Conservation (phyloP, 2,888 invertebrate species). For the Clivina fossor region DNA sequence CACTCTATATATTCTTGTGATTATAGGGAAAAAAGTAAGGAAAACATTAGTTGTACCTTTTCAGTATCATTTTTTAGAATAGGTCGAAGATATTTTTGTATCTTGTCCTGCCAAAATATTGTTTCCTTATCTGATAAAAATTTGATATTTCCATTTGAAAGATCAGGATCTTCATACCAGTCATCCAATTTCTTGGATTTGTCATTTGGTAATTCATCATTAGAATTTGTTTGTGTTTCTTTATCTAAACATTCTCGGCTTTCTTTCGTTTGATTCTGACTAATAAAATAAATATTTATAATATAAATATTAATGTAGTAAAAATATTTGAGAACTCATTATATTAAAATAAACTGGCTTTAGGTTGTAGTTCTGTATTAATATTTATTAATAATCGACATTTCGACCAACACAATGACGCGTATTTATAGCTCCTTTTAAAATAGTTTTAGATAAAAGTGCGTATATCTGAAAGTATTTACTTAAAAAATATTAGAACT, state of each 20-base stretch:
- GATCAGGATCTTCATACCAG: slow-evolving; percentile 89
- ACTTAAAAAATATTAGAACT: no score
- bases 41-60: slow-evolving; percentile 69
- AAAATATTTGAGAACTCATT: no score
- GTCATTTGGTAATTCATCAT: slow-evolving; percentile 67
- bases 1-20: no score
- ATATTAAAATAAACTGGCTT: no score
- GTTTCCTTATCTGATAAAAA: slow-evolving; percentile 82
- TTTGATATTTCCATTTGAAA: slow-evolving; percentile 89
- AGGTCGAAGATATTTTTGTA: slow-evolving; percentile 92
- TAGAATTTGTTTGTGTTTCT: slow-evolving; percentile 68
- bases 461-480: no score
- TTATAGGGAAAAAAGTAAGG: no score
- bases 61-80: slow-evolving; percentile 90
- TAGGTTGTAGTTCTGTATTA: no score
- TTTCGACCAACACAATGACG: no score
- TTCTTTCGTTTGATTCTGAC: slow-evolving; percentile 68
- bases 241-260: slow-evolving; percentile 75
- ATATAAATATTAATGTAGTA: neutral
- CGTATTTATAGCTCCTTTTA: no score
- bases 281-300: slow-evolving; percentile 53
- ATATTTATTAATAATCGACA: no score
- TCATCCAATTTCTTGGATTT: slow-evolving; percentile 77
- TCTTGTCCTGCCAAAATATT: slow-evolving; percentile 91
- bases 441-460: no score